These are phyloP conservation scores for Brachyopa scutellaris DNA, from an alignment of 2,888 invertebrate genomes.

Conservation along the genomic window DNA sequence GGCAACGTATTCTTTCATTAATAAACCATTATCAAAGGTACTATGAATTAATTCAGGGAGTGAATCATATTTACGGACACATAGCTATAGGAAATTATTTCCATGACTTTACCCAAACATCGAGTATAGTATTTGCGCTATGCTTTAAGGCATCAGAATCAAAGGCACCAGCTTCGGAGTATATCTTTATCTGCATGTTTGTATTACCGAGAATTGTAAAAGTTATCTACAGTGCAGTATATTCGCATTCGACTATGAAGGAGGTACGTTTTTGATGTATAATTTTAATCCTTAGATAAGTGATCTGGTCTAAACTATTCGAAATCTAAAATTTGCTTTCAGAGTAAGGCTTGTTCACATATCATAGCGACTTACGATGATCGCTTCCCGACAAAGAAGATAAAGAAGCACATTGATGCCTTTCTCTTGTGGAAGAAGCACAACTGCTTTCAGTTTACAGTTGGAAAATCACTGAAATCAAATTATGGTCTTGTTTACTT, in stretches of 20 bases:
- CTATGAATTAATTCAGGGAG: constrained; percentile 73
- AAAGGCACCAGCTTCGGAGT: constrained; percentile 72
- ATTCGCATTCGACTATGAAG: constrained; percentile 75
- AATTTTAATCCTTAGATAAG: neutral
- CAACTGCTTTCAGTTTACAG: constrained; percentile 74
- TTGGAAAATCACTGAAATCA: constrained; percentile 75
- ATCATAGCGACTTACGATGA: constrained; percentile 73
- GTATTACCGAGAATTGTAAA: constrained; percentile 76
- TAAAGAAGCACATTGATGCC: constrained; percentile 45
- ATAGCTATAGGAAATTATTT: constrained; percentile 74
- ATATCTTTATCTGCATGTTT: constrained; percentile 75
- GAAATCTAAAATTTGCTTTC: constrained; percentile 6
- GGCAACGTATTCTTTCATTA: constrained; percentile 60
- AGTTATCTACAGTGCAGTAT: constrained; percentile 74
- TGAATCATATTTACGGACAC: constrained; percentile 76
- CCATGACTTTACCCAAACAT: constrained; percentile 78
- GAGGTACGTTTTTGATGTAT: constrained; percentile 75
- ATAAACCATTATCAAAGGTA: constrained; percentile 74
- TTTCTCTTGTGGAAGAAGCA: constrained; percentile 76
- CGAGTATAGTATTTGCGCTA: constrained; percentile 76
- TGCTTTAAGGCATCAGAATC: constrained; percentile 76
- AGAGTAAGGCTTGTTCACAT: constrained; percentile 76
- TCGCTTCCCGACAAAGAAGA: constrained; percentile 46
- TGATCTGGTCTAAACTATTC: neutral
- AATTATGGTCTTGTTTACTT: constrained; percentile 75